These are phyloP conservation scores for Pachyseris speciosa DNA, from an alignment of 64 coral and sea anemone genomes.

Conservation along the genomic window DNA sequence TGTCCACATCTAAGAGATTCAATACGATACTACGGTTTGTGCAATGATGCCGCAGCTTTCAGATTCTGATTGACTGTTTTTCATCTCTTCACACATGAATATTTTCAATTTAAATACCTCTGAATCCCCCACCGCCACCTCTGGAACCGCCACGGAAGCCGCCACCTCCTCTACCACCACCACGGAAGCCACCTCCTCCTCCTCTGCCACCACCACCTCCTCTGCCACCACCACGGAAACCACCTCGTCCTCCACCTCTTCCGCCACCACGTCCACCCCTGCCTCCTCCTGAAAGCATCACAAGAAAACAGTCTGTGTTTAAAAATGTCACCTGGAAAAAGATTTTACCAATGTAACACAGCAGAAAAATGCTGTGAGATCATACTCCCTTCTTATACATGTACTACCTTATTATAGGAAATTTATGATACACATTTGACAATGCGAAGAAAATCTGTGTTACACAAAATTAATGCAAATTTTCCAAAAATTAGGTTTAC, in stretches of 20 bases:
- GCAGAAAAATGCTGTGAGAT: not conserved
- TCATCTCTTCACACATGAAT: not conserved
- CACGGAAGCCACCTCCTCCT: slow-evolving; percentile 54
- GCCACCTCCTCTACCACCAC: slow-evolving; percentile 49
- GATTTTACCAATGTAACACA: too few species aligned
- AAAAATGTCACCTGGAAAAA: not conserved
- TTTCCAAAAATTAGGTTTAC: too few species aligned
- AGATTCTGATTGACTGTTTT: too few species aligned
- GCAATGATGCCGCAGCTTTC: too few species aligned
- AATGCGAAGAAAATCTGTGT: too few species aligned
- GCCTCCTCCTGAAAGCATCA: slow-evolving; percentile 16
- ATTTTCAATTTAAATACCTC: slow-evolving; percentile 25
- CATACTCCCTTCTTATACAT: too few species aligned
- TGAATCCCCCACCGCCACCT: slow-evolving; percentile 79
- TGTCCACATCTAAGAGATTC: too few species aligned
- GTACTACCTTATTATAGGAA: too few species aligned
- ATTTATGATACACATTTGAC: too few species aligned
- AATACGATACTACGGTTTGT: too few species aligned
- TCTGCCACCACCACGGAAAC: slow-evolving; percentile 67
- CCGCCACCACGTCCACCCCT: slow-evolving; percentile 64
- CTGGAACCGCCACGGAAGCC: slow-evolving; percentile 45
- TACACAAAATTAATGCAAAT: too few species aligned
- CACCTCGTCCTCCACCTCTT: slow-evolving; percentile 47
- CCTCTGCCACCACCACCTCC: slow-evolving; percentile 55
- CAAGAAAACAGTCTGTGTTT: not conserved